Base-by-base conservation (phyloP, 1,140 invertebrate genomes). In the Aradophagus sp. region DNA sequence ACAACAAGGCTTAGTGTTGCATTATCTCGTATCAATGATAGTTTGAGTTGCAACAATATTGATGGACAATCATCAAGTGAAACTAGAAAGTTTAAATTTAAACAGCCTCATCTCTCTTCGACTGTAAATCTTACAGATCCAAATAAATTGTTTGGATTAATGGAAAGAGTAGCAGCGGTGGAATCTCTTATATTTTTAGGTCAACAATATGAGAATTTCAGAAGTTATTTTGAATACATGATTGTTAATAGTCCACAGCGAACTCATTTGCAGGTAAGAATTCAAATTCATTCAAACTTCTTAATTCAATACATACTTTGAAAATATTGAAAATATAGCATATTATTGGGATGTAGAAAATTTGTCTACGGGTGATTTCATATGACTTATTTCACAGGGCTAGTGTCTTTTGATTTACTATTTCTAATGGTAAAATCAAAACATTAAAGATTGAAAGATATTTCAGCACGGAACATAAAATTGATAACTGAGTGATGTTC, bases 141-240 rank as follows among this genome's bases (percentile, higher is more conserved):
- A 3, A 91, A 93, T 31, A 91, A 88, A 59, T 78, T 98, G 3
- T 93, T 92, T 80, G 95, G 95, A 2, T 80, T 98, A 7, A 86
- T 91, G 1, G 95, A 97, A 79, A 88, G 97, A 68, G 91, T 97
- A 17, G 93, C 97, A 3, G 97, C 93, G 0, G 92, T 96, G 0
- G 97, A 99, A 86, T 98, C 96, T 72, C 87, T 96, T 1, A 90
- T 96, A 74, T 98, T 97, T 86, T 87, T 98, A 70, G 90, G 93
- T 1, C 90, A 92, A 72, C 97, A 98, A 83, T 93, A 95, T 67
- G 91, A 95, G 78, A 88, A 90, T 38, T 84, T 99, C 0, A 92
- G 93, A 61, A 89, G 90, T 5, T 95, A 97, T 80, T 87, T 98
- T 71, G 93, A 93, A 78, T 88, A 91, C 47, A 84, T 95, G 31